These are phyloP conservation scores for Emydoidea blandingii DNA, from an alignment of 2,797 vertebrate genomes.

Conservation along the genomic window DNA sequence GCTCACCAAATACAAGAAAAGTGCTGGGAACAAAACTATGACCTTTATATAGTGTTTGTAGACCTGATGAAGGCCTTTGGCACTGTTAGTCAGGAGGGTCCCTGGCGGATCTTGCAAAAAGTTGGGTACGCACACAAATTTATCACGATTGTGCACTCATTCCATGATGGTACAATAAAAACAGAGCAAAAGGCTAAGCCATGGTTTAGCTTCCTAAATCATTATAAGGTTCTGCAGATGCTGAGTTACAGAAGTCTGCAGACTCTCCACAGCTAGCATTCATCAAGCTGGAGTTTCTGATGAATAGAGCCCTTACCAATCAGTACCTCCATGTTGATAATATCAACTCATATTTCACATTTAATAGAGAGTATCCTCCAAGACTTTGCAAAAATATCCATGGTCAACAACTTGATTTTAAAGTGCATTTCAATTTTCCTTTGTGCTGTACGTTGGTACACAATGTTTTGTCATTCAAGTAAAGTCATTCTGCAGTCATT, in stretches of 20 bases:
- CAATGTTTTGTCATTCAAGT: not conserved
- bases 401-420: not conserved
- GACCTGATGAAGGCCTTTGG: too few relatives aligned
- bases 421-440: not conserved
- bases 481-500: too few relatives aligned
- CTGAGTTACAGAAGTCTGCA: slow-evolving; percentile 17
- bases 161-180: too few relatives aligned
- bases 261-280: slow-evolving; percentile 4
- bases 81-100: too few relatives aligned
- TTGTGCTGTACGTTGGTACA: not conserved
- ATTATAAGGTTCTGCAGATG: slow-evolving; percentile 11
- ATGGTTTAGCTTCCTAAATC: slow-evolving; percentile 45
- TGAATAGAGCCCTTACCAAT: slow-evolving; percentile 26
- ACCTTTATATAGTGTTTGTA: too few relatives aligned
- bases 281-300: not conserved
- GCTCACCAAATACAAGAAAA: too few relatives aligned
- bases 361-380: not conserved
- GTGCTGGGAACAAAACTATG: too few relatives aligned
- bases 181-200: not conserved
- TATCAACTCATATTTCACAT: not conserved
- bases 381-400: not conserved
- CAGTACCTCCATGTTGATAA: not conserved
- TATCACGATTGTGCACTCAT: too few relatives aligned
- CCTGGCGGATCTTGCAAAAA: too few relatives aligned
- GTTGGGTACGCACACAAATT: too few relatives aligned